Evolutionary conservation across 2,113 vertebrate species (phyloP).

Genomic region (Origma solitaria): DNA sequence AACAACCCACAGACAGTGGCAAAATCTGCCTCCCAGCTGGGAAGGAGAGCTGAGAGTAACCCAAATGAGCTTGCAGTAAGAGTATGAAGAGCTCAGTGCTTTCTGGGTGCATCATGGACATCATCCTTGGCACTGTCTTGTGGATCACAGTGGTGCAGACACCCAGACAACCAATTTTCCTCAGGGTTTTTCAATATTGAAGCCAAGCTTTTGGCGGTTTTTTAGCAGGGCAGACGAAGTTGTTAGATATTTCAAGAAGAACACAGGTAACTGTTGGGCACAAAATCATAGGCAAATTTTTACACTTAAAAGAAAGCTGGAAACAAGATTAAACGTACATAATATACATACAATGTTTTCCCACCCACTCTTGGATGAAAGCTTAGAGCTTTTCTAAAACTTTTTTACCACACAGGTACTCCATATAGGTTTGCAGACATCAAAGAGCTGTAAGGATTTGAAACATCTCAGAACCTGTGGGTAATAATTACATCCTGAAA

Average conservation of each 20-base stretch:
- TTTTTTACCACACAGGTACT: neutral
- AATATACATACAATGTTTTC: neutral
- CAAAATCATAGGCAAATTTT: neutral
- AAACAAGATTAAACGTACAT: constrained; percentile 38
- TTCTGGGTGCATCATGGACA: neutral
- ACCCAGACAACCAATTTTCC: neutral
- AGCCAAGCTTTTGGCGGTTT: neutral
- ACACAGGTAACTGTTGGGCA: neutral
- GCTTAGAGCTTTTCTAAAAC: neutral
- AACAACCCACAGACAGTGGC: neutral
- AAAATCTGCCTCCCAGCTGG: neutral
- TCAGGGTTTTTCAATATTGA: neutral
- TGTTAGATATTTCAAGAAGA: neutral
- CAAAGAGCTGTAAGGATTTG: constrained; percentile 12
- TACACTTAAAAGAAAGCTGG: constrained; percentile 21
- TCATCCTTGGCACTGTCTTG: accelerated
- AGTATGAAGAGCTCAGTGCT: neutral
- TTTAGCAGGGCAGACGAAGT: neutral
- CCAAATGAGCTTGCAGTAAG: neutral
- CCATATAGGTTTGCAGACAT: neutral
- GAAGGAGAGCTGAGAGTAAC: neutral
- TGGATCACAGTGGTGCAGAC: neutral
- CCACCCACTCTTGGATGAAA: constrained; percentile 26
- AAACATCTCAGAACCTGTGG: constrained; percentile 24
- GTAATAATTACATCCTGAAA: constrained; percentile 26